These are phyloP conservation scores for Helleia helle DNA, from an alignment of 2,888 invertebrate genomes.

Conservation along the genomic window DNA sequence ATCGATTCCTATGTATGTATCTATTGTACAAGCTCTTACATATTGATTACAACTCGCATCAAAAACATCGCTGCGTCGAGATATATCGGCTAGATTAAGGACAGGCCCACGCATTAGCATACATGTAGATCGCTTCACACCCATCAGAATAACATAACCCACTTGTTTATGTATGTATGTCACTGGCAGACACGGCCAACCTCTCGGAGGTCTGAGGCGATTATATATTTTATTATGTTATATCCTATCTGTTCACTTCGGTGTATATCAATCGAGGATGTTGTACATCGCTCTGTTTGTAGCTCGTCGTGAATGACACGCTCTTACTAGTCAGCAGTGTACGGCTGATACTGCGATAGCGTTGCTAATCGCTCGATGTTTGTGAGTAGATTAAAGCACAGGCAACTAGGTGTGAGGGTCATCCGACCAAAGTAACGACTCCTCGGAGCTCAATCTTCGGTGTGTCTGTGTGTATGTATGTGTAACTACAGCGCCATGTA, in stretches of 20 bases:
- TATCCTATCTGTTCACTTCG: neutral
- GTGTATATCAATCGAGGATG: neutral
- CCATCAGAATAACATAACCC: neutral
- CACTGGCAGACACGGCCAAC: constrained; percentile 15
- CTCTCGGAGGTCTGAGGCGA: constrained; percentile 9
- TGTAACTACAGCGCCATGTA: neutral
- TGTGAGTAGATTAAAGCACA: neutral
- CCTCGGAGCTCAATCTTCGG: constrained; percentile 12
- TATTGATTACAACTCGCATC: too few relatives aligned
- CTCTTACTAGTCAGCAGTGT: neutral
- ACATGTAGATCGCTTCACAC: neutral
- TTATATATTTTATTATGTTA: constrained; percentile 4
- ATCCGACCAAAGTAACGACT: constrained; percentile 16
- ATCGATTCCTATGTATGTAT: too few relatives aligned
- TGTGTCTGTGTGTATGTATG: constrained; percentile 6
- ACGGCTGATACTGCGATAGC: neutral
- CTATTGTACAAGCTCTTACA: too few relatives aligned
- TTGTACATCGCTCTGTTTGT: constrained; percentile 8
- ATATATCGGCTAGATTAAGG: too few relatives aligned
- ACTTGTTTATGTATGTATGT: constrained; percentile 14
- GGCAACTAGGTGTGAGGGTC: constrained; percentile 11
- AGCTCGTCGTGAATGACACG: rapidly evolving
- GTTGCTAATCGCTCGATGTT: neutral
- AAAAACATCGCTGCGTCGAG: too few relatives aligned
- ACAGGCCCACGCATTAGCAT: neutral